These are phyloP conservation scores for Chironex yamaguchii DNA, from an alignment of 30 jellyfish, hydroid and myxozoan species.

Conservation along the genomic window DNA sequence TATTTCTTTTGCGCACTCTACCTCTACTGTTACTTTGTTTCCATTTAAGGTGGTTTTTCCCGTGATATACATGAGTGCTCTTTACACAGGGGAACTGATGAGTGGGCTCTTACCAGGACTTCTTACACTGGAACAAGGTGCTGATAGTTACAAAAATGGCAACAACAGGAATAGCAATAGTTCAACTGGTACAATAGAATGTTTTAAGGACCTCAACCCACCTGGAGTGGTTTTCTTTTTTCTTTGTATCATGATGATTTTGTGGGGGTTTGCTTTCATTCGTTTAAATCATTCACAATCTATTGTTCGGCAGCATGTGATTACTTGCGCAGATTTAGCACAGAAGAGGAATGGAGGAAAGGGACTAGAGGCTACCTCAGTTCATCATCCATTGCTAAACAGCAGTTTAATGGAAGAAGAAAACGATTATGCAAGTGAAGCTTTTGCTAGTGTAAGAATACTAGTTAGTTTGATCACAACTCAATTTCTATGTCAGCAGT, in stretches of 20 bases:
- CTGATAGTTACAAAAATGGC: constrained; percentile 23
- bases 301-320: constrained; percentile 45
- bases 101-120: constrained; percentile 93
- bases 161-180: constrained; percentile 11
- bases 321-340: constrained; percentile 32
- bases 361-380: background rate
- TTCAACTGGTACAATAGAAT: constrained; percentile 11
- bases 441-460: too few species aligned
- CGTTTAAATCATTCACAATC: constrained; percentile 36
- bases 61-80: constrained; percentile 77
- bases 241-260: constrained; percentile 73
- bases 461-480: background rate
- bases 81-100: constrained; percentile 88
- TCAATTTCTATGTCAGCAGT: constrained; percentile 2
- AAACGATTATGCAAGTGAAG: background rate
- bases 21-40: constrained; percentile 93
- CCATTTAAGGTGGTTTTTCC: constrained; percentile 97
- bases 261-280: constrained; percentile 80
- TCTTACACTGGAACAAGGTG: constrained; percentile 92
- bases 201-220: constrained; percentile 57
- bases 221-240: constrained; percentile 63
- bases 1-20: constrained; percentile 91
- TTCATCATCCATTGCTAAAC: background rate
- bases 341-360: background rate
- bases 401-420: background rate